Evolutionary conservation across 2,113 vertebrate species (phyloP), one percentile per base, ranked within the genome.

Genomic region (Hippocampus comes): DNA sequence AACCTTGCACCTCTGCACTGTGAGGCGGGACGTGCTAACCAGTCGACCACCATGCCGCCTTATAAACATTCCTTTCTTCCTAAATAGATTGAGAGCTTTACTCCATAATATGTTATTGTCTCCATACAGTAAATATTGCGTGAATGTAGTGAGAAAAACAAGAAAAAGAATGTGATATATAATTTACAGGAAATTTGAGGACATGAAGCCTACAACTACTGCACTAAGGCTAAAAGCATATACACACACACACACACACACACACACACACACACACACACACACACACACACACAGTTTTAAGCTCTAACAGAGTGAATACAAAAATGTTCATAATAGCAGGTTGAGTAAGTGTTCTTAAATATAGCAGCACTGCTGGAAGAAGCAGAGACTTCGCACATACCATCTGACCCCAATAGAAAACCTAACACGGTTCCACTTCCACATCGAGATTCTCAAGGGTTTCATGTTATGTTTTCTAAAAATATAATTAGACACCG

Each of bases 271-370:
- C 23, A 43, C 60, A 3, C 6, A 34, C 30, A 21, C 38, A 59
- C 57, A 64, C 60, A 60, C 41, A 60, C 42, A 75, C 23, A 68
- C 64, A 71, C 34, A 74, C n/a, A 74, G 77, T 84, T 85, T 82
- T 71, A 80, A 80, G 42, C 70, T 48, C 69, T 51, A 51, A 76
- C 81, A 80, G 63, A 85, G 81, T 85, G 76, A 90, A 87, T 88
- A 84, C 79, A 83, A 67, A 20, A 87, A 84, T 86, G 84, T 65
- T 83, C 75, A 86, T 88, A 86, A 86, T 86, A 87, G 86, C 86
- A 89, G 82, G 86, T 86, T 88, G 70, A 85, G 86, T 79, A 78
- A 80, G 80, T 84, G 72, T 86, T 87, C 83, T 82, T 88, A 87
- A 89, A 87, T 90, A 86, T 88, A 86, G 87, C 69, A 30, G 51